Base-by-base conservation (phyloP, 2,888 invertebrate genomes). In the Cyaniris semiargus region DNA sequence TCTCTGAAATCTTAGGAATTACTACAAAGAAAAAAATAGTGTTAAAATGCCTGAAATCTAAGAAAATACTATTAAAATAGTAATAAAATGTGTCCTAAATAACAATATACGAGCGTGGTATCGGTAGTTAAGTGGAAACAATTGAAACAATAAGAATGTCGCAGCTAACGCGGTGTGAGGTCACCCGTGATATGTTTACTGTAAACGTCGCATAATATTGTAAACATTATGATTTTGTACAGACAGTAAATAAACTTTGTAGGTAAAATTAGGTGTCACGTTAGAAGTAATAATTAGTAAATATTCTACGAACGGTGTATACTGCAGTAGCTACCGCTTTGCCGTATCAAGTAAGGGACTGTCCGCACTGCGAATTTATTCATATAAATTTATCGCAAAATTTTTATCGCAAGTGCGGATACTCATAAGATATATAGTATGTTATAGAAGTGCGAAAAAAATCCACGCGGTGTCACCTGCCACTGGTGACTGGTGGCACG, bases 101-200 rank as follows among this genome's bases (percentile, higher is more conserved):
- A 66, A 66, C 31, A 66, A 18, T 31, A 66, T 60, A 23, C 15
- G 27, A 66, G 66, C 66, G 66, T 31, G 27, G 66, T 71, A 38
- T 71, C 71, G 71, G 71, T 71, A n/a, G 71, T 71, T 38, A 71
- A 71, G 71, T 71, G 71, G 71, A 71, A 71, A 71, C 38, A 71
- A 71, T 71, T 71, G 71, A 34, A 38, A 71, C 38, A 66, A 66
- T 66, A 66, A 15, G 66, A 66, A 66, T 60, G 60, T 23, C 66
- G 6, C 27, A 66, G 38, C 38, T 21, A 23, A 38, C 71, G 71
- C 38, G 71, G 13, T 38, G 38, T 38, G 71, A 71, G 38, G 27
- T 66, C 66, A 66, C 27, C 66, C 44, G 44, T 44, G 23, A 58
- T 27, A 27, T 66, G 66, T 66, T 66, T 27, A 66, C 13, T 66